Base-by-base conservation (phyloP, 2,797 vertebrate species). In the Aeoliscus strigatus region DNA sequence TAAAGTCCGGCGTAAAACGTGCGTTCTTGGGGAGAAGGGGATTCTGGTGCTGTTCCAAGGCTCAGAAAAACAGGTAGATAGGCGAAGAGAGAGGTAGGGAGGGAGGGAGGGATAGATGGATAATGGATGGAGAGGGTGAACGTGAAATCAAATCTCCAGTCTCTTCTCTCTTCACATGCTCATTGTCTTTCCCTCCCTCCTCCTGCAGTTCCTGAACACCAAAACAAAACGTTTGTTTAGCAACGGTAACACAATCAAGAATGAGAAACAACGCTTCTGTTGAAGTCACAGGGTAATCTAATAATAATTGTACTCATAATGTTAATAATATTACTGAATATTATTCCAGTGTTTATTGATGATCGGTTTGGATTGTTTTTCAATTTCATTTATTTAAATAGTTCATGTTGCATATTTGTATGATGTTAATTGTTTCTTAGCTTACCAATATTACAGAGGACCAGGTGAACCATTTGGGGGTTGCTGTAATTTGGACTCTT, bases 201-300 rank as follows among this genome's bases (percentile, higher is more conserved):
- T 65, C 75, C 72, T 65, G 73, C 72, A 57, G 61, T 64, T 72
- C 70, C 60, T 67, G 51, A 55, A 83, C 79, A 75, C 76, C 81
- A 84, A 87, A 87, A 87, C 67, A 75, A 81, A 79, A 25, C 47
- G 79, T 75, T 83, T 82, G 66, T 67, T 80, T 69, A 66, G 53
- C 66, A 77, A 82, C 58, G 39, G 79, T 84, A 81, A 81, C 80
- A 87, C 87, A 87, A 88, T 87, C 84, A 82, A 64, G 73, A 82
- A 85, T 71, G 77, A 80, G 68, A 77, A 77, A 84, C 75, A 66
- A 80, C 76, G 45, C 80, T 82, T 82, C 79, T 80, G 82, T 84
- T 73, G 80, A 87, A 87, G 76, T 84, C 80, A 90, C 89, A 90
- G 89, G 89, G 89, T 90, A 88, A 81, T 80, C 75, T 82, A 84